These are phyloP conservation scores for Caenorhabditis uteleia DNA, from an alignment of 2,888 invertebrate species.

Conservation along the genomic window DNA sequence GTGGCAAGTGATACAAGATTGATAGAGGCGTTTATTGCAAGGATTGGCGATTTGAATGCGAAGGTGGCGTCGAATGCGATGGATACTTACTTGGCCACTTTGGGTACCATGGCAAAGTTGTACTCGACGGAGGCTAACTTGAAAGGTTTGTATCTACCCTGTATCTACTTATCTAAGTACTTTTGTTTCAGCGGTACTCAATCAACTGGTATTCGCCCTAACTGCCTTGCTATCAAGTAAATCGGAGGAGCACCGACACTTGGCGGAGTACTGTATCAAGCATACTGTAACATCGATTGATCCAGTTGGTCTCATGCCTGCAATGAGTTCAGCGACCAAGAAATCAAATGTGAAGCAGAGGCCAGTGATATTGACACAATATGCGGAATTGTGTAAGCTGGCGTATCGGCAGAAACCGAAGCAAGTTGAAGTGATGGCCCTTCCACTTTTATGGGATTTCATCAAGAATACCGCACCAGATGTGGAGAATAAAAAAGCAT, in stretches of 20 bases:
- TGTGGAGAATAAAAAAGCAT: slow-evolving; percentile 46
- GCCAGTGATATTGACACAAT: slow-evolving; percentile 37
- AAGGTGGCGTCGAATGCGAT: slow-evolving; percentile 49
- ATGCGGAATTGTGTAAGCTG: slow-evolving; percentile 39
- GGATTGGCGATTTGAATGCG: slow-evolving; percentile 50
- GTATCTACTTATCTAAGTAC: no score
- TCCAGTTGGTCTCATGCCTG: slow-evolving; percentile 40
- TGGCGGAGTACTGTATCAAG: slow-evolving; percentile 40
- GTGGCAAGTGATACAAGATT: slow-evolving; percentile 50
- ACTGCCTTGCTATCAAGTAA: slow-evolving; percentile 51
- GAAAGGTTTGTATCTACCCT: no score
- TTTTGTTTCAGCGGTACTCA: slow-evolving; percentile 51
- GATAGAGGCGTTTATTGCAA: slow-evolving; percentile 51
- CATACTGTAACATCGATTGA: slow-evolving; percentile 46
- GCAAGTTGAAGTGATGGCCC: slow-evolving; percentile 50
- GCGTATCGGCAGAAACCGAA: slow-evolving; percentile 45
- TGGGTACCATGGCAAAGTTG: slow-evolving; percentile 43
- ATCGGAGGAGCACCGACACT: slow-evolving; percentile 51
- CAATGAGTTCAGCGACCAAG: slow-evolving; percentile 46
- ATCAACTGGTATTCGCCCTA: slow-evolving; percentile 44
- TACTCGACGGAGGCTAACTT: slow-evolving; percentile 46
- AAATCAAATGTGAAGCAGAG: slow-evolving; percentile 53
- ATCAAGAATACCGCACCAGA: slow-evolving; percentile 37
- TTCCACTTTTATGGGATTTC: slow-evolving; percentile 49
- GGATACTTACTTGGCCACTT: slow-evolving; percentile 44